phyloP scores from a whole-genome alignment of 2,888 invertebrate species.

The Caenorhabditis imperialis region DNA sequence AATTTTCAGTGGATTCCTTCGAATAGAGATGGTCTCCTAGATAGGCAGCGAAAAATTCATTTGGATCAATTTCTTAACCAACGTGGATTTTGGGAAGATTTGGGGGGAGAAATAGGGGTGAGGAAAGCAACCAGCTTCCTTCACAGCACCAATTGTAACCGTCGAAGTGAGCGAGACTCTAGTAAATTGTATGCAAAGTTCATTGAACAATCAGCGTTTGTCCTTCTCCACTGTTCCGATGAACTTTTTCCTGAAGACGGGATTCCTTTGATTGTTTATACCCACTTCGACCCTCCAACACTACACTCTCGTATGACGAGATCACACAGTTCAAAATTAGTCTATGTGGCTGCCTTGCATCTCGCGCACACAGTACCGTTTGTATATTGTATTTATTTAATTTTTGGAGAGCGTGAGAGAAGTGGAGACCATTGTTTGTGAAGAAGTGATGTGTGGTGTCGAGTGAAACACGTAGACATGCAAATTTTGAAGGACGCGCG shows the following conservation, averaged over 20 bases:
- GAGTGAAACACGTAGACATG: too few relatives aligned
- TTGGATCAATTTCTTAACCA: too few relatives aligned
- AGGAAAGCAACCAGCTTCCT: too few relatives aligned
- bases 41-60: too few relatives aligned
- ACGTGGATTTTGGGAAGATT: neutral
- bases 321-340: neutral
- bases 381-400: slow-evolving; percentile 6
- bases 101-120: too few relatives aligned
- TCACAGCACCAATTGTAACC: neutral
- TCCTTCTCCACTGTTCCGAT: slow-evolving; percentile 3
- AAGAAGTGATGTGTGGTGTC: slow-evolving; percentile 11
- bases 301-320: neutral
- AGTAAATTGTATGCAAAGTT: slow-evolving; percentile 10
- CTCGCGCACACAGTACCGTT: neutral
- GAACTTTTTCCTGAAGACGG: slow-evolving; percentile 4
- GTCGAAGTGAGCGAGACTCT: too few relatives aligned
- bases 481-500: too few relatives aligned
- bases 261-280: too few relatives aligned
- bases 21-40: slow-evolving; percentile 9
- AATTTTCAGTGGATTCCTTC: neutral
- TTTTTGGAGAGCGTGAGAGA: slow-evolving; percentile 12
- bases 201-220: slow-evolving; percentile 5
- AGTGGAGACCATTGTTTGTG: neutral
- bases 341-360: neutral
- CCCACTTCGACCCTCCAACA: too few relatives aligned